Percentiles rank a stretch among this genome's conserved stretches.
Conservation (phyloP, 2,888 invertebrate genomes). For the Athalia cordata region DNA sequence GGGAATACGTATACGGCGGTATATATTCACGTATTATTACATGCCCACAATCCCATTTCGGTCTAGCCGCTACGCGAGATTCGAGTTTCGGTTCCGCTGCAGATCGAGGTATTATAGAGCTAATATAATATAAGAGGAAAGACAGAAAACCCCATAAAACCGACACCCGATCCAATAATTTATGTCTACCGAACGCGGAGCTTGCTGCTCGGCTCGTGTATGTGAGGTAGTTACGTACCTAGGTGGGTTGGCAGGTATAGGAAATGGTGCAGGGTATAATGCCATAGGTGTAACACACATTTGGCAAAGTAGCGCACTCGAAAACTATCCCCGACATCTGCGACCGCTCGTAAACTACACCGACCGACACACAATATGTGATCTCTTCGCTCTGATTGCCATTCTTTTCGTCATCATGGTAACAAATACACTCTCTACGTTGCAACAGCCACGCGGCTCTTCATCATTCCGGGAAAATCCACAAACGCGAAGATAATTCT, state of each 20-base stretch:
- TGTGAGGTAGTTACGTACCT: neutral
- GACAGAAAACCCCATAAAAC: constrained; percentile 39
- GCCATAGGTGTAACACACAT: neutral
- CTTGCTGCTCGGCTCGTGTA: neutral
- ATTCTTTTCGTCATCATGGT: constrained; percentile 57
- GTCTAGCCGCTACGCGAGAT: neutral
- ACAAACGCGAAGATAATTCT: too few species aligned
- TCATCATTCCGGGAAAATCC: neutral
- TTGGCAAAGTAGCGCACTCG: constrained; percentile 4
- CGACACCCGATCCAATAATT: constrained; percentile 39
- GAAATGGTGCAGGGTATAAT: too few species aligned
- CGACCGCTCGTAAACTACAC: constrained; percentile 65
- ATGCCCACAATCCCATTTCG: neutral
- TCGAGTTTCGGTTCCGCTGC: neutral
- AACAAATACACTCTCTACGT: constrained; percentile 20
- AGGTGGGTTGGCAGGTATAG: neutral
- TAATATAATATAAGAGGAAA: neutral
- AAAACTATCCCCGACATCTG: constrained; percentile 59
- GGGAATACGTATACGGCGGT: neutral
- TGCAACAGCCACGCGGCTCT: neutral
- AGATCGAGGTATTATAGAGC: neutral
- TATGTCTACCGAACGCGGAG: constrained; percentile 32
- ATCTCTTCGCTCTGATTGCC: constrained; percentile 63
- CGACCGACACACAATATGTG: constrained; percentile 59
- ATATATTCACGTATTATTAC: neutral